Conservation (phyloP, 2,113 vertebrate species). For the Sebastes fasciatus region DNA sequence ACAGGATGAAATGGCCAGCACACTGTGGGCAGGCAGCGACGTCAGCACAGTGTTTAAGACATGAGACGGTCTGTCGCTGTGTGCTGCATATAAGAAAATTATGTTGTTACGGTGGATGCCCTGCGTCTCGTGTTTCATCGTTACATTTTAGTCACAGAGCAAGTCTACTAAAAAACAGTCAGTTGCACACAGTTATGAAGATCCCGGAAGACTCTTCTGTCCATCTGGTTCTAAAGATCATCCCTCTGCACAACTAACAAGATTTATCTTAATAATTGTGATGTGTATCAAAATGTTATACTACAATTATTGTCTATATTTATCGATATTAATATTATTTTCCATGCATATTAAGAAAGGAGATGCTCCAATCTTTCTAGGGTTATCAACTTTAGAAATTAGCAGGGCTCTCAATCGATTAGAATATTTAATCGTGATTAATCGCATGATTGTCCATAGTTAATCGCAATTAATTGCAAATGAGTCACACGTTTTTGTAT, state of each 20-base stretch:
- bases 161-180: not conserved
- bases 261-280: not conserved
- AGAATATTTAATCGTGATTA: too few species aligned
- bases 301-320: too few species aligned
- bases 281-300: too few species aligned
- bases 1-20: not conserved
- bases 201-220: not conserved
- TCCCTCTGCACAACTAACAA: not conserved
- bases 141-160: not conserved
- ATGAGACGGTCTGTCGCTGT: not conserved
- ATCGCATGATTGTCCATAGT: too few species aligned
- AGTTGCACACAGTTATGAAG: too few species aligned
- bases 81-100: not conserved
- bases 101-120: not conserved
- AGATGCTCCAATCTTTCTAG: not conserved
- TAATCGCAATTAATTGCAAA: too few species aligned
- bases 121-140: not conserved
- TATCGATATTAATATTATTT: not conserved
- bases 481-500: too few species aligned
- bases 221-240: not conserved
- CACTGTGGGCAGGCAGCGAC: slow-evolving; percentile 31
- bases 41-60: slow-evolving; percentile 20
- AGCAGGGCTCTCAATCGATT: too few species aligned
- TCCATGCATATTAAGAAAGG: not conserved
- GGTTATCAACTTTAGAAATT: not conserved